Base-by-base conservation (phyloP, 2,888 invertebrate species). In the Anthoptus insignis region DNA sequence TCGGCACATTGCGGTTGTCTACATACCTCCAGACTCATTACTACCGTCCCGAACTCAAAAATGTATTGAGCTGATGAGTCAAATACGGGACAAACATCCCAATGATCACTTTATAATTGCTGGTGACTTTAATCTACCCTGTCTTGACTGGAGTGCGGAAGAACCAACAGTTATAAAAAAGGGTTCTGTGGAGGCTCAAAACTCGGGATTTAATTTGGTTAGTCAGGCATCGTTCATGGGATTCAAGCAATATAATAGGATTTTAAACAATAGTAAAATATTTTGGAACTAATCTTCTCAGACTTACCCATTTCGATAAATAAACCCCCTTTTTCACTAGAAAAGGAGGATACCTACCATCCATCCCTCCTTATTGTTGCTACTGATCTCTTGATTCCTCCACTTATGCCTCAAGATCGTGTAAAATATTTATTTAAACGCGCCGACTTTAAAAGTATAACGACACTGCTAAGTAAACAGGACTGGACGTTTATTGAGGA, bases 121-220 rank as follows among this genome's bases (percentile, higher is more conserved):
- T 9, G 71, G 71, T 1, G 68, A 71, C 49, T 67, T 68, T 42
- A 71, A 71, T 32, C 22, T 71, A 3, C 64, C 65, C 1, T 64
- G 61, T 59, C 50, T 69, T 13, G 32, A 64, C 3, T 71, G 70
- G 70, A 52, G 14, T 5, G 11, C 53, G 0, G 42, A 3, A 4
- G 52, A 56, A 0, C 68, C 65, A 3, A n/a, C 45, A 1, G n/a
- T 54, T 0, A 2, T 39, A n/a, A 67, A 60, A 22, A 61, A 58
- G 6, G 68, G 63, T 8, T 59, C 59, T 1, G 27, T 56, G 1
- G 61, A 69, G 11, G 11, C 50, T 21, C 64, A 67, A 11, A 37
- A 34, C 14, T 8, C 54, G 1, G 67, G 58, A 59, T 14, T 2
- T 16, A 37, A 8, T 24, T 21, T 56, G 9, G 27, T 56, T 14